These are phyloP conservation scores for Eupelmus urozonus DNA, from an alignment of 2,888 invertebrate species.

Conservation along the genomic window DNA sequence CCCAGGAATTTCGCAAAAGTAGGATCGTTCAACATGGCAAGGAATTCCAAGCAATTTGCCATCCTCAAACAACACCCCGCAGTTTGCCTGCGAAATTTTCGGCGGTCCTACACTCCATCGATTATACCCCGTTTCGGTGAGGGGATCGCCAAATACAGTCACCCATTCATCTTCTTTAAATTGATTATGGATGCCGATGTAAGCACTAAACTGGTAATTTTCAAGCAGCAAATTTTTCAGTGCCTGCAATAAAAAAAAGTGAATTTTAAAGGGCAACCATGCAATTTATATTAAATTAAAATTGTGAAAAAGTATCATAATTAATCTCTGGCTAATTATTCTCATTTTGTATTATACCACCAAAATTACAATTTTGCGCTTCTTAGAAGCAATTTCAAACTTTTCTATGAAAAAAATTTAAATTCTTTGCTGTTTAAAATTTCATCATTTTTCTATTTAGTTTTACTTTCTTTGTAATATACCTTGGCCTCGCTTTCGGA, in stretches of 20 bases:
- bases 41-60: conserved; percentile 60
- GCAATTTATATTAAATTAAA: conserved; percentile 34
- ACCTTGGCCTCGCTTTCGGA: conserved; percentile 49
- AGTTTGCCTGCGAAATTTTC: conserved; percentile 58
- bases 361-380: too few relatives aligned
- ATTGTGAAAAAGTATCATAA: conserved; percentile 24
- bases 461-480: not conserved
- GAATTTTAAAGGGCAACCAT: conserved; percentile 17
- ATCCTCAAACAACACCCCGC: conserved; percentile 58
- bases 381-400: too few relatives aligned
- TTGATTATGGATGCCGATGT: conserved; percentile 60
- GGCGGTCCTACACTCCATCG: conserved; percentile 58
- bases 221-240: conserved; percentile 56
- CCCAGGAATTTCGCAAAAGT: conserved; percentile 58
- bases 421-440: not conserved
- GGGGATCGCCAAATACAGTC: conserved; percentile 57
- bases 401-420: too few relatives aligned
- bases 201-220: conserved; percentile 60
- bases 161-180: conserved; percentile 59
- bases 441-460: not conserved
- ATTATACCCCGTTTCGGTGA: conserved; percentile 56
- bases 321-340: not conserved
- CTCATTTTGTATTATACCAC: too few relatives aligned
- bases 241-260: conserved; percentile 45
- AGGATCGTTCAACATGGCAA: conserved; percentile 52